Evolutionary conservation across 2,888 invertebrate genomes (phyloP).

Genomic region (Nycteola revayana): DNA sequence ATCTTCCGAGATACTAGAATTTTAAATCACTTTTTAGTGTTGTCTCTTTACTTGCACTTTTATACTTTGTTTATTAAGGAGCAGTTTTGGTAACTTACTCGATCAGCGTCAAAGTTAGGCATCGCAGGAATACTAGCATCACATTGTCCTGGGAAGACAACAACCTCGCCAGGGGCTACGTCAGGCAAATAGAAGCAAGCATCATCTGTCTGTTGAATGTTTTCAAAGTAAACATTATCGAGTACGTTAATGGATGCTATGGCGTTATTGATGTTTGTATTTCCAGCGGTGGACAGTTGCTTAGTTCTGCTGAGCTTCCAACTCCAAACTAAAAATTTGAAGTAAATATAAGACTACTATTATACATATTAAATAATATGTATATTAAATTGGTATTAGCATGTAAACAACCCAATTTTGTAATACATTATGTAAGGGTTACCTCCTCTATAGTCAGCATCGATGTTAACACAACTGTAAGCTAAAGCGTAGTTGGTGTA

Average conservation of each 20-base stretch:
- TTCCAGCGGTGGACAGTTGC: conserved; percentile 33
- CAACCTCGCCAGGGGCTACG: conserved; percentile 37
- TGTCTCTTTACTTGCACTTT: too few species aligned
- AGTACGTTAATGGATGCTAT: conserved; percentile 42
- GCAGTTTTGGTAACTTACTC: conserved; percentile 34
- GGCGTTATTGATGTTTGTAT: conserved; percentile 39
- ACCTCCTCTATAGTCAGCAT: conserved; percentile 41
- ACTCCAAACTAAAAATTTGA: conserved; percentile 46
- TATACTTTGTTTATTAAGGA: not conserved
- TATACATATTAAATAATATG: too few species aligned
- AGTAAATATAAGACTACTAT: not conserved
- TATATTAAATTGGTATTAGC: too few species aligned
- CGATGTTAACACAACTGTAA: conserved; percentile 79
- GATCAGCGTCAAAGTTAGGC: conserved; percentile 40
- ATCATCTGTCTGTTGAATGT: conserved; percentile 40
- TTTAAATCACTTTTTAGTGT: not conserved
- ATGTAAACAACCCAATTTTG: too few species aligned
- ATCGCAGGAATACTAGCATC: conserved; percentile 43
- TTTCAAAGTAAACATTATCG: conserved; percentile 46
- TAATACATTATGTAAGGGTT: conserved; percentile 6
- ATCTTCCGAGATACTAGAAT: conserved; percentile 41
- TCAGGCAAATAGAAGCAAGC: conserved; percentile 59
- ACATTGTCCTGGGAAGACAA: conserved; percentile 53
- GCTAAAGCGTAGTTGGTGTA: conserved; percentile 83
- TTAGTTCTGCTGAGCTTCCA: conserved; percentile 61